Conservation (phyloP, 2,888 invertebrate species). For the Eugnorisma glareosa region DNA sequence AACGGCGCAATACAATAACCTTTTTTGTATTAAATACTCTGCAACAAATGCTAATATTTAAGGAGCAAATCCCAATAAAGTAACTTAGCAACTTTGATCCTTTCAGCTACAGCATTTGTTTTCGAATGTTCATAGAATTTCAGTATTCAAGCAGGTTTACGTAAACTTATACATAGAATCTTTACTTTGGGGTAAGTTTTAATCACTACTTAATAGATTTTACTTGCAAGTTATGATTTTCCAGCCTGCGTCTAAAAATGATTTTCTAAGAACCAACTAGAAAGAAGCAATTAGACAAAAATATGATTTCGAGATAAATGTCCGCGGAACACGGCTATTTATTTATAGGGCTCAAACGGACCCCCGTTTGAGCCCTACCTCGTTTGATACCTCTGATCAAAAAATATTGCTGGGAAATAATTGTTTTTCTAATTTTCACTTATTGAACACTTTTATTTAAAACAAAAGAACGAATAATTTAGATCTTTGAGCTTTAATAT, state of each 20-base stretch:
- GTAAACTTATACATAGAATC: not conserved
- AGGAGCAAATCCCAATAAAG: not conserved
- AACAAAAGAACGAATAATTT: too few relatives aligned
- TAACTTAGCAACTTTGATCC: not conserved
- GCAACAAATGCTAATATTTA: not conserved
- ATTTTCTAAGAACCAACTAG: not conserved
- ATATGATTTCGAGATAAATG: not conserved
- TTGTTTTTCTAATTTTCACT: not conserved
- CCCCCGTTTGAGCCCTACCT: too few relatives aligned
- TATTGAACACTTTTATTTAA: too few relatives aligned
- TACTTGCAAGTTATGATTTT: not conserved
- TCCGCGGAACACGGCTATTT: not conserved
- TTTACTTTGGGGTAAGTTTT: too few relatives aligned
- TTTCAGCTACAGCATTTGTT: not conserved
- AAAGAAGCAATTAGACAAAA: not conserved
- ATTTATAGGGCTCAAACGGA: not conserved
- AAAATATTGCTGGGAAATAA: not conserved
- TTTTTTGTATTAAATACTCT: too few relatives aligned
- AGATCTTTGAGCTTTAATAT: not conserved
- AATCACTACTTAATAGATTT: not conserved
- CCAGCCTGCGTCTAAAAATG: not conserved
- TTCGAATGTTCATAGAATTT: not conserved
- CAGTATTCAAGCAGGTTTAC: not conserved
- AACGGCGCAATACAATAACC: not conserved
- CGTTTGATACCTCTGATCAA: too few relatives aligned